phyloP scores from a whole-genome alignment of 1,140 invertebrate species.

The Achatina immaculata region DNA sequence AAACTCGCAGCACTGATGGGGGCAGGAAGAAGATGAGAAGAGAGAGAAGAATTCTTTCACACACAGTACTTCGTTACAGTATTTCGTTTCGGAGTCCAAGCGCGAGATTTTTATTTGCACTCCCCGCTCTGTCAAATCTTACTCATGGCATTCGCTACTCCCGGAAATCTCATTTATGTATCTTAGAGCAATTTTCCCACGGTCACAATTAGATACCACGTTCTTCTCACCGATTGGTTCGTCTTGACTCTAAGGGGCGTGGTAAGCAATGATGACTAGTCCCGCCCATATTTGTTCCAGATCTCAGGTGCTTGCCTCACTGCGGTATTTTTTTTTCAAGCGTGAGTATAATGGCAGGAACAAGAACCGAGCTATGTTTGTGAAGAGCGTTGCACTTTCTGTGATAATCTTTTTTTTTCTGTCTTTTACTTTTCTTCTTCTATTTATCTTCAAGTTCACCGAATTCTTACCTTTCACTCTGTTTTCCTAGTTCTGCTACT shows the following conservation, averaged over 20 bases:
- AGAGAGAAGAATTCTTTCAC: no score
- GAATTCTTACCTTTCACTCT: neutral
- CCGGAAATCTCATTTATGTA: conserved; percentile 3
- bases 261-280: neutral
- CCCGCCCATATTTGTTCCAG: neutral
- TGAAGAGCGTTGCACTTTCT: neutral
- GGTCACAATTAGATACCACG: neutral
- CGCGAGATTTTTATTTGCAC: neutral
- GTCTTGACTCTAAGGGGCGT: neutral
- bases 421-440: neutral
- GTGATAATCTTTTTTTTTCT: neutral
- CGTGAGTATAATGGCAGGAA: neutral
- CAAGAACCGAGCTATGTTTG: neutral
- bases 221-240: neutral
- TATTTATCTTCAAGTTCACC: no score
- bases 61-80: no score
- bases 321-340: neutral
- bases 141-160: neutral
- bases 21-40: no score
- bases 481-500: no score
- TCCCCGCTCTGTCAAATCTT: conserved; percentile 1
- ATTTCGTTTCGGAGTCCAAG: neutral
- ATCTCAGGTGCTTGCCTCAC: neutral
- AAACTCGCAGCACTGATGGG: no score
- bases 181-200: neutral